Evolutionary conservation across 2,888 invertebrate species (phyloP).

Genomic region (Cryptus viduatorius): DNA sequence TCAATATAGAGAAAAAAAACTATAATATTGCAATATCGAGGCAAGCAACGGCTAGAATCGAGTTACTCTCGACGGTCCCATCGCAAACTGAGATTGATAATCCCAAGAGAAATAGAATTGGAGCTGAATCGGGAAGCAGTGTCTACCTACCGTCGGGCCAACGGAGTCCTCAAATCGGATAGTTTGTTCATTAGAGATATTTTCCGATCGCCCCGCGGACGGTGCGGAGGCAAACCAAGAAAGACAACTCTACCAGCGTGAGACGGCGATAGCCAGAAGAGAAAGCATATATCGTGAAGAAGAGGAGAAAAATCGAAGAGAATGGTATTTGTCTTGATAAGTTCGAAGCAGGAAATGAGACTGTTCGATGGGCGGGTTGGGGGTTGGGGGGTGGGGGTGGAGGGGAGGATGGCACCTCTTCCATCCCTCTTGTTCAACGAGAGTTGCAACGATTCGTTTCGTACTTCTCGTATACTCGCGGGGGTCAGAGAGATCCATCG

Average conservation of each 20-base stretch:
- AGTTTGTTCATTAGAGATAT: slow-evolving; percentile 81
- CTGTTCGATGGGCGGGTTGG: slow-evolving; percentile 78
- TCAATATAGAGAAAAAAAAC: neutral
- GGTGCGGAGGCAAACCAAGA: slow-evolving; percentile 52
- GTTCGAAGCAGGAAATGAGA: slow-evolving; percentile 79
- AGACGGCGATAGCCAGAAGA: slow-evolving; percentile 4
- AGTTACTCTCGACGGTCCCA: slow-evolving; percentile 33
- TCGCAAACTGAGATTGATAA: slow-evolving; percentile 77
- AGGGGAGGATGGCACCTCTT: slow-evolving; percentile 64
- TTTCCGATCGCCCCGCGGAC: slow-evolving; percentile 71
- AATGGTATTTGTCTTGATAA: slow-evolving; percentile 81
- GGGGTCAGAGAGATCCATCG: slow-evolving; percentile 29
- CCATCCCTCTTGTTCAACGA: slow-evolving; percentile 35
- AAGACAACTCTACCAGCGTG: neutral
- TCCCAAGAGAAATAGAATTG: slow-evolving; percentile 62
- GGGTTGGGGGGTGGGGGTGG: no score
- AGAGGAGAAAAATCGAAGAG: slow-evolving; percentile 47
- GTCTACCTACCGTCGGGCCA: slow-evolving; percentile 36
- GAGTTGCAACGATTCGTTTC: slow-evolving; percentile 53
- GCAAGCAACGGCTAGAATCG: neutral
- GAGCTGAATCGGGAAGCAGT: neutral
- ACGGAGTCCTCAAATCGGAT: slow-evolving; percentile 73
- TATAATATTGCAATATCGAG: slow-evolving; percentile 32
- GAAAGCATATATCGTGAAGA: slow-evolving; percentile 33
- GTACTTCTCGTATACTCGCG: neutral